Conservation (phyloP, 1,140 invertebrate genomes). For the Nixonia krombeini region DNA sequence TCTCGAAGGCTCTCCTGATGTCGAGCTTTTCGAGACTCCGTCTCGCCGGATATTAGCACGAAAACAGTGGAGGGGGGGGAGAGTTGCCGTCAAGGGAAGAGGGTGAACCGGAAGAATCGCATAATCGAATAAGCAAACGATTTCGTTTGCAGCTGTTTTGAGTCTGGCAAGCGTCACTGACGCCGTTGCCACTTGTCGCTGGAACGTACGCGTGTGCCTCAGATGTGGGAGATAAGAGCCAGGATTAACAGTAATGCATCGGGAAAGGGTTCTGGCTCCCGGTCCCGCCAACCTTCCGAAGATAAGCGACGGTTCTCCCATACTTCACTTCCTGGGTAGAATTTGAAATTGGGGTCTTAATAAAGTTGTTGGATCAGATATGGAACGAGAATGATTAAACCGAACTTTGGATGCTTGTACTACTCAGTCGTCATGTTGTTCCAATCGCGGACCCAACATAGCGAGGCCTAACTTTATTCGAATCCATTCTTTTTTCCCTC, state of each 20-base stretch:
- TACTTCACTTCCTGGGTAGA: no score
- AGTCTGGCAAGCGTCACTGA: slow-evolving; percentile 3
- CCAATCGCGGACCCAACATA: no score
- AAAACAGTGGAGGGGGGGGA: slow-evolving; percentile 17
- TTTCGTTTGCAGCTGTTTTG: slow-evolving; percentile 41
- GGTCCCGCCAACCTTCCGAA: no score
- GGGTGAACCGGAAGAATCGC: slow-evolving; percentile 32
- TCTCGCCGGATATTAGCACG: slow-evolving; percentile 56
- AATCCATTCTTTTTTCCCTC: no score
- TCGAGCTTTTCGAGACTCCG: slow-evolving; percentile 35
- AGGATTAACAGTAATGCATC: background rate
- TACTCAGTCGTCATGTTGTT: no score
- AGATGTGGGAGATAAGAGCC: background rate
- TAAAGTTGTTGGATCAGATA: no score
- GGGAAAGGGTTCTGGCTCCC: background rate
- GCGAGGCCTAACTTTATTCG: no score
- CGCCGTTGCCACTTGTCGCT: background rate
- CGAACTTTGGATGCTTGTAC: no score
- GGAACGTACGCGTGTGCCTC: background rate
- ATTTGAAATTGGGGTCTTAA: no score
- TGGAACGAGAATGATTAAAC: no score
- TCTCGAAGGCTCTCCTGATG: slow-evolving; percentile 51
- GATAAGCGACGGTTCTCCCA: no score
- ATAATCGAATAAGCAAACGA: slow-evolving; percentile 45
- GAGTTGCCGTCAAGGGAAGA: slow-evolving; percentile 14